Evolutionary conservation across 1,140 invertebrate species (phyloP).

Genomic region (Andrena cerasifolii): DNA sequence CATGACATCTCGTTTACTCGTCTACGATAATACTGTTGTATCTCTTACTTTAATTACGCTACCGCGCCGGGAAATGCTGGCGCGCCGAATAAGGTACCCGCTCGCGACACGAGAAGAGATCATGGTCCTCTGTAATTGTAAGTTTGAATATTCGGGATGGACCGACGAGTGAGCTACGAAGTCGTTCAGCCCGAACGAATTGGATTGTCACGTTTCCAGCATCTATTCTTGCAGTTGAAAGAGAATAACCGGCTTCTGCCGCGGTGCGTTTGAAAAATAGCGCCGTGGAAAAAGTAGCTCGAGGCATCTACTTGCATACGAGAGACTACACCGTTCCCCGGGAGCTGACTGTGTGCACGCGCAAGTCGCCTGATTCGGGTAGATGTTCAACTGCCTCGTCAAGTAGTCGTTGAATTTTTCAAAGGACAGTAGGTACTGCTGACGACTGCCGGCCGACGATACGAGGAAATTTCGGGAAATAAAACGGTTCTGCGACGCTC

Average conservation of each 20-base stretch:
- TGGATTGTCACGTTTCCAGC: not conserved
- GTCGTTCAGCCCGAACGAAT: not conserved
- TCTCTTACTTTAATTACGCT: constrained; percentile 31
- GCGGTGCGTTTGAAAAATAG: constrained; percentile 1
- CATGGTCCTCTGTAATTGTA: constrained; percentile 17
- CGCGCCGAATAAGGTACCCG: not conserved
- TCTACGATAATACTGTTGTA: constrained; percentile 14
- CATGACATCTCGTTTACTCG: not conserved
- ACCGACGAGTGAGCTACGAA: no score
- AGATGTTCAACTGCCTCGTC: constrained; percentile 3
- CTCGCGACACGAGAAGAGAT: not conserved
- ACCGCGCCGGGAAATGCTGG: not conserved
- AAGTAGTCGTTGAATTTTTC: constrained; percentile 24
- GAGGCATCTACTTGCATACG: constrained; percentile 25
- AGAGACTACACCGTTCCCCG: constrained; percentile 27
- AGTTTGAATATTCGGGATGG: constrained; percentile 31
- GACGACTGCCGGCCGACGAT: not conserved
- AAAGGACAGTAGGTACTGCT: not conserved
- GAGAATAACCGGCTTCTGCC: not conserved
- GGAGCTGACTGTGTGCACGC: not conserved
- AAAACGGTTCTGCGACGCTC: not conserved
- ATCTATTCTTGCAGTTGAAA: not conserved
- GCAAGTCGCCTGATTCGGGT: not conserved
- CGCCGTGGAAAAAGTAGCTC: not conserved
- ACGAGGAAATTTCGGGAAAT: not conserved